Percentiles rank a stretch among this genome's conserved stretches.
Evolutionary conservation across 2,113 vertebrate genomes (phyloP).

Genomic region (Sapajus apella): DNA sequence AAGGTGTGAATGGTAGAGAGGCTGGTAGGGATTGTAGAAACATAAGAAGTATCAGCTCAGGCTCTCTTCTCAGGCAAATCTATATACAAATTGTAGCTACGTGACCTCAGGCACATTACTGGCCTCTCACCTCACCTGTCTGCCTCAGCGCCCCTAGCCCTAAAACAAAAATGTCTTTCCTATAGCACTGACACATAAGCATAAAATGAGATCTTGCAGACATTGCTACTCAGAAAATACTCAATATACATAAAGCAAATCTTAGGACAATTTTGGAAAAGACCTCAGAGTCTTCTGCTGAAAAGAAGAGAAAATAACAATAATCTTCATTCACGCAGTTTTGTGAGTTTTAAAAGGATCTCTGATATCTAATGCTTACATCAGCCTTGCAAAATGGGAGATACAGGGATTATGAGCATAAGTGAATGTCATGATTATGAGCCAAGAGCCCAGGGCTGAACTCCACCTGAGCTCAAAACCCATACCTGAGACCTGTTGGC

Average conservation of each 20-base stretch:
- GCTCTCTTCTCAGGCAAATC: neutral
- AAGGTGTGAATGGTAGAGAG: rapidly evolving
- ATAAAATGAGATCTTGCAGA: neutral
- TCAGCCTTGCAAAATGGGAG: neutral
- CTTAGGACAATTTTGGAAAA: conserved; percentile 1
- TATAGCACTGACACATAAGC: neutral
- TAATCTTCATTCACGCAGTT: neutral
- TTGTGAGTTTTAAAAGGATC: neutral
- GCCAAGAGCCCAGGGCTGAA: neutral
- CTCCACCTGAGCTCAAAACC: neutral
- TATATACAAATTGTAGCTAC: neutral
- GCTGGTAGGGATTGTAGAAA: rapidly evolving
- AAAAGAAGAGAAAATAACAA: neutral
- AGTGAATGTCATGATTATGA: neutral
- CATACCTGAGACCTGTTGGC: neutral
- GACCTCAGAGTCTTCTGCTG: neutral
- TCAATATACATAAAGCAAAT: neutral
- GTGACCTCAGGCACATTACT: neutral
- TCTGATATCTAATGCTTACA: neutral
- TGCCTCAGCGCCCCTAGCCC: neutral
- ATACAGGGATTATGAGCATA: neutral
- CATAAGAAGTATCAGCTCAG: neutral
- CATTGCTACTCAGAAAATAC: neutral
- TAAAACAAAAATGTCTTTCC: neutral
- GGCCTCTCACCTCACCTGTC: neutral